These are phyloP conservation scores for Reinhardtius hippoglossoides DNA, from an alignment of 2,113 vertebrate species.

Conservation along the genomic window DNA sequence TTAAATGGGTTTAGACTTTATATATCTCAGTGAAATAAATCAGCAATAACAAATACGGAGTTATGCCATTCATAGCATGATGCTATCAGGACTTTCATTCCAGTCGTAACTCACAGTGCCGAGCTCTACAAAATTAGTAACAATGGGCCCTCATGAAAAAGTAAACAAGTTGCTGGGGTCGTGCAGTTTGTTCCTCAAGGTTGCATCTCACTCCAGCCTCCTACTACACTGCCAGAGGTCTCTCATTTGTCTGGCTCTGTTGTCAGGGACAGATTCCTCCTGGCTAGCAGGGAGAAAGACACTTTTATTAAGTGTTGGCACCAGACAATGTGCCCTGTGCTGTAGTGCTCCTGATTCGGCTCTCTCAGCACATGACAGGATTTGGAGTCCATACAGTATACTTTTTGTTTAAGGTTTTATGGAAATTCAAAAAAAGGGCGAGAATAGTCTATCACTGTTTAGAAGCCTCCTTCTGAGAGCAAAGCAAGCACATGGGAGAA, in stretches of 20 bases:
- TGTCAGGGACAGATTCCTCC: slow-evolving; percentile 85
- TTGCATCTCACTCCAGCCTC: slow-evolving; percentile 65
- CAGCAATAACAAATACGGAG: slow-evolving; percentile 23
- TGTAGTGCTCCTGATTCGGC: slow-evolving; percentile 75
- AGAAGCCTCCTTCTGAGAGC: slow-evolving; percentile 51
- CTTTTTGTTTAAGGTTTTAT: slow-evolving; percentile 17
- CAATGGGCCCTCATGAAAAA: slow-evolving; percentile 37
- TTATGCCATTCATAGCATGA: slow-evolving; percentile 29
- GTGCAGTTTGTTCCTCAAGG: slow-evolving; percentile 79
- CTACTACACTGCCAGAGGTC: slow-evolving; percentile 80
- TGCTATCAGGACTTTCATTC: slow-evolving; percentile 29
- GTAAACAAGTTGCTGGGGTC: slow-evolving; percentile 49
- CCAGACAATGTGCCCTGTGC: slow-evolving; percentile 84
- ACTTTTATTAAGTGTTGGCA: slow-evolving; percentile 90
- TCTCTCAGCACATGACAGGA: slow-evolving; percentile 24
- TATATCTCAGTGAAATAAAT: slow-evolving; percentile 14
- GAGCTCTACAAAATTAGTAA: slow-evolving; percentile 26
- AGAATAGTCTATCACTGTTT: slow-evolving; percentile 60
- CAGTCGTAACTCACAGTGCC: slow-evolving; percentile 8
- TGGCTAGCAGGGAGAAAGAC: slow-evolving; percentile 84
- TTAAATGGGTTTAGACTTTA: slow-evolving; percentile 8
- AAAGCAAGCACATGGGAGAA: slow-evolving; percentile 38
- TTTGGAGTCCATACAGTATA: slow-evolving; percentile 62
- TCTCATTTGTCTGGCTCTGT: slow-evolving; percentile 88
- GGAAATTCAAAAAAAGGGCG: background rate